phyloP scores from a whole-genome alignment of 2,888 invertebrate genomes.

The Drosophila stalkeri region DNA sequence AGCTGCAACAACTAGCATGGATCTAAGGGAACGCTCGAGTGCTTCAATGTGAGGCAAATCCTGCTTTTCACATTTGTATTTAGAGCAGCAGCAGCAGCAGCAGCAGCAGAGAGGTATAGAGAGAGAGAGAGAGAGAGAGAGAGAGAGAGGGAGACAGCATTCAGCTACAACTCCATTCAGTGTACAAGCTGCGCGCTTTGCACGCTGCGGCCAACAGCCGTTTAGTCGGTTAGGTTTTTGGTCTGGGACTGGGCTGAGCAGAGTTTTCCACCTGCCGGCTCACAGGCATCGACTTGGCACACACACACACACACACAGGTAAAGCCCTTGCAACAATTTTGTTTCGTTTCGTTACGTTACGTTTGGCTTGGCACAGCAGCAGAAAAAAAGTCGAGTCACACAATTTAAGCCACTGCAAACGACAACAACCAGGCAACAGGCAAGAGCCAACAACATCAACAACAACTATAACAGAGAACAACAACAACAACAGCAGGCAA shows the following conservation, averaged over 20 bases:
- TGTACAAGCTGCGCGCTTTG: slow-evolving; percentile 16
- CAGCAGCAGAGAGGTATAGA: no score
- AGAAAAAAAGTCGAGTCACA: slow-evolving; percentile 48
- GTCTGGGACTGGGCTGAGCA: slow-evolving; percentile 8
- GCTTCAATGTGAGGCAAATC: slow-evolving; percentile 56
- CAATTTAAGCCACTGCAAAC: slow-evolving; percentile 45
- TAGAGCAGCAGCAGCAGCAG: slow-evolving; percentile 50
- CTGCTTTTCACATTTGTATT: slow-evolving; percentile 66
- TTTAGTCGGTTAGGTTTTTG: slow-evolving; percentile 31
- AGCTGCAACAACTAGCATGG: slow-evolving; percentile 25
- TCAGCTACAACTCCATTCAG: not conserved
- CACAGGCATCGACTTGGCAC: slow-evolving; percentile 27
- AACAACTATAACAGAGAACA: slow-evolving; percentile 15
- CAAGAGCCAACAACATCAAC: slow-evolving; percentile 20
- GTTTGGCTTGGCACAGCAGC: slow-evolving; percentile 14
- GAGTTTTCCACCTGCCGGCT: slow-evolving; percentile 26
- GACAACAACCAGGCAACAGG: slow-evolving; percentile 20
- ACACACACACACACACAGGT: slow-evolving; percentile 28
- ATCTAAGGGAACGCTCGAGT: slow-evolving; percentile 36
- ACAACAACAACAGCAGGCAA: slow-evolving; percentile 16
- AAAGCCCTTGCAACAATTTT: slow-evolving; percentile 52
- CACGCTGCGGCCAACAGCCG: slow-evolving; percentile 47
- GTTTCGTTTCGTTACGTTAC: slow-evolving; percentile 32
- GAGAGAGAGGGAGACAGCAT: not conserved
- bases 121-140: not conserved